Evolutionary conservation across 92 coral and sea anemone species (phyloP), one percentile per base, ranked within the genome.

Genomic region (Heliopora coerulea): DNA sequence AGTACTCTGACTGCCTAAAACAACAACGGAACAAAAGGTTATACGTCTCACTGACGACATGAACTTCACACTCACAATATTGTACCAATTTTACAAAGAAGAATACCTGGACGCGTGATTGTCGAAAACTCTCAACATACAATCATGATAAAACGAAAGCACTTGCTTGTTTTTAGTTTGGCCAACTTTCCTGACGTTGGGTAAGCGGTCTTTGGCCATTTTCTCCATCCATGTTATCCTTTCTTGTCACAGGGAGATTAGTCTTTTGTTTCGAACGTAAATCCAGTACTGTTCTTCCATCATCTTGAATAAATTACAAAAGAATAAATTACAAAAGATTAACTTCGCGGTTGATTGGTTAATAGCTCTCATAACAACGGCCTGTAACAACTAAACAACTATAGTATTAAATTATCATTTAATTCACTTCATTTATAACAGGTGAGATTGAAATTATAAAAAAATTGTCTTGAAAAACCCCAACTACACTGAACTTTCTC

Each of bases 41-140:
- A 3, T 50, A 65, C 4, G 19, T 35, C 15, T 13, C 72, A 13
- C 44, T 19, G 56, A 35, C 34, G 27, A 27, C 39, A 29, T 28
- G 24, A 15, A n/a, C n/a, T n/a, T n/a, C n/a, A n/a, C 32, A 24
- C 23, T 32, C 18, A 46, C 59, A 25, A 68, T 26, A 21, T 23
- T 25, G 44, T 18, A 46, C 10, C 39, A 25, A 19, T 24, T 14
- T 18, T 19, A 26, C 34, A 25, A 31, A 42, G 28, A 26, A 41
- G 32, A 31, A 19, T 1, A 70, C 77, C 77, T 70, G 12, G 77
- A 70, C 15, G 77, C 63, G 31, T 70, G 77, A 34, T 54, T 70
- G 29, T 70, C 77, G 24, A 70, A 70, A 50, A 70, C 77, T 50
- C 77, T 30, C 15, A 70, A 19, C 77, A 70, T 54, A 54, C 77